Percentiles rank a stretch among this genome's conserved stretches.
These are phyloP conservation scores for Alloscopus bannaensis DNA, from an alignment of 2,888 invertebrate species.

Conservation along the genomic window DNA sequence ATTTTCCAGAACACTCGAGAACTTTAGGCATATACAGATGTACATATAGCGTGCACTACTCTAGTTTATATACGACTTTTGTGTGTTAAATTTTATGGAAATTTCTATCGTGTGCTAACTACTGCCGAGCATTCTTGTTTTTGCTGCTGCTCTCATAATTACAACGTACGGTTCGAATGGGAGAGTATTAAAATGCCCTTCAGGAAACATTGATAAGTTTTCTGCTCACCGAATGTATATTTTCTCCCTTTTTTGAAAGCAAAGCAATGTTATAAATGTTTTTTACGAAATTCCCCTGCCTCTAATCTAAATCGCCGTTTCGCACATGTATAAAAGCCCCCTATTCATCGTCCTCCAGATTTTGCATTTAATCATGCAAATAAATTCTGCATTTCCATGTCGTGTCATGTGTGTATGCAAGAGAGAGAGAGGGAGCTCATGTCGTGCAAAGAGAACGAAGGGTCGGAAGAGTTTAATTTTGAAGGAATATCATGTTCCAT, in stretches of 20 bases:
- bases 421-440: no score
- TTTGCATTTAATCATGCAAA: slow-evolving; percentile 43
- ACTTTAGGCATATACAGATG: no score
- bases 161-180: slow-evolving; percentile 5
- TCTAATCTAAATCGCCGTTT: neutral
- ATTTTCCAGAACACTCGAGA: no score
- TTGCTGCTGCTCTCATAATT: slow-evolving; percentile 29
- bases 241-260: slow-evolving; percentile 16
- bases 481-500: no score
- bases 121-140: neutral
- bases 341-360: no score
- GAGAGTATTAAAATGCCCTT: slow-evolving; percentile 19
- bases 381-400: slow-evolving; percentile 37
- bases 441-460: no score
- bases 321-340: no score
- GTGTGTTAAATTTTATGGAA: slow-evolving; percentile 1
- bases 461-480: no score
- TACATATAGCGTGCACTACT: slow-evolving; percentile 34
- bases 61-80: slow-evolving; percentile 15
- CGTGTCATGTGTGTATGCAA: slow-evolving; percentile 44
- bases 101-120: neutral
- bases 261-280: neutral
- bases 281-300: neutral
- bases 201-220: slow-evolving; percentile 36
- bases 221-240: slow-evolving; percentile 9